These are phyloP conservation scores for Stictocephala bisonia DNA, from an alignment of 2,888 invertebrate species.

Conservation along the genomic window DNA sequence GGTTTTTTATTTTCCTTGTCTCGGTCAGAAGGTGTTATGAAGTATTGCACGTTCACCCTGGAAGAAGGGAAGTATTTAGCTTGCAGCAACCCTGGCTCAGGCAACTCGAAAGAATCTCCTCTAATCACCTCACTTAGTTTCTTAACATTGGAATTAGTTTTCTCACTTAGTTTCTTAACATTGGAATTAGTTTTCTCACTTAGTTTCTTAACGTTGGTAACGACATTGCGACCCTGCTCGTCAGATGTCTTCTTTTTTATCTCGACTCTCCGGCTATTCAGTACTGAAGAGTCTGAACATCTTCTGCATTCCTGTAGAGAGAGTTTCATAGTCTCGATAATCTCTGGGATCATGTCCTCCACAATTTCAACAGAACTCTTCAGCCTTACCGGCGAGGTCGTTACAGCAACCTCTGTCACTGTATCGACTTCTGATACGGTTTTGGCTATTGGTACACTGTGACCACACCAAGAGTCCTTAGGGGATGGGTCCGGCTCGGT, in stretches of 20 bases:
- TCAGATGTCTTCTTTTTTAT: too few species aligned
- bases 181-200: not conserved
- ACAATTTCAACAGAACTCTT: not conserved
- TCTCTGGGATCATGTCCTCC: not conserved
- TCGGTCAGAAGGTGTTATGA: not conserved
- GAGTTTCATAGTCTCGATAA: too few species aligned
- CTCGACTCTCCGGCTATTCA: too few species aligned
- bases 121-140: not conserved
- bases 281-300: too few species aligned
- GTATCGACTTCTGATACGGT: not conserved
- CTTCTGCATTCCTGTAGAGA: too few species aligned
- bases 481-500: not conserved
- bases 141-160: not conserved
- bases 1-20: not conserved
- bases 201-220: not conserved
- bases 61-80: constrained; percentile 20
- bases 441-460: not conserved
- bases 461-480: constrained; percentile 18
- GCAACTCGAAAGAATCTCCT: constrained; percentile 4
- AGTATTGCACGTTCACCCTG: constrained; percentile 21
- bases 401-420: not conserved
- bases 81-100: not conserved
- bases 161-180: not conserved
- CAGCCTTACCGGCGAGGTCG: not conserved
- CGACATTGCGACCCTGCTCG: too few species aligned